Conservation (phyloP, 2,113 vertebrate genomes). For the Aix galericulata region DNA sequence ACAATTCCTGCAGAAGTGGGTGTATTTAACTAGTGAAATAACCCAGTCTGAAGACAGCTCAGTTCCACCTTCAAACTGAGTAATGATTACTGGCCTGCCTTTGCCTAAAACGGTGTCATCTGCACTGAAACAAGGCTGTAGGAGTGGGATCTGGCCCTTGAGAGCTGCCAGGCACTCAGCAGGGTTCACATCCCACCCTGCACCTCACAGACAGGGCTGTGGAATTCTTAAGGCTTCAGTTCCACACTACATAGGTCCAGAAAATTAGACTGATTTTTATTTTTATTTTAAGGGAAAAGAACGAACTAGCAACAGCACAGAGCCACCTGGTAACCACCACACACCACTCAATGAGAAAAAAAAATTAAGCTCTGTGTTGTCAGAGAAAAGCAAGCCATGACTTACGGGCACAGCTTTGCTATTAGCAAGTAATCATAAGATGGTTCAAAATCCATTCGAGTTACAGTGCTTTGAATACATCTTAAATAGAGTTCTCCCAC, state of each 20-base stretch:
- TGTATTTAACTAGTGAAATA: background rate
- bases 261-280: background rate
- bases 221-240: background rate
- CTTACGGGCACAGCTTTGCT: background rate
- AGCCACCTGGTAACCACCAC: background rate
- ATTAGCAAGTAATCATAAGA: background rate
- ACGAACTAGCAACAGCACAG: background rate
- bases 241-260: background rate
- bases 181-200: accelerated
- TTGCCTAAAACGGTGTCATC: no score
- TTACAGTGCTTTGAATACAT: background rate
- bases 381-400: background rate
- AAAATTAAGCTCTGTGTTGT: background rate
- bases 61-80: accelerated
- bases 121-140: background rate
- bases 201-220: background rate
- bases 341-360: background rate
- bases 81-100: background rate
- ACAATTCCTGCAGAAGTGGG: background rate
- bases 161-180: background rate
- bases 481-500: background rate
- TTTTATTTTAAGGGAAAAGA: background rate
- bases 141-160: accelerated
- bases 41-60: background rate
- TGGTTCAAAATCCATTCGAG: background rate